Base-by-base conservation (phyloP, 2,797 vertebrate species). In the Acanthurus lineatus region DNA sequence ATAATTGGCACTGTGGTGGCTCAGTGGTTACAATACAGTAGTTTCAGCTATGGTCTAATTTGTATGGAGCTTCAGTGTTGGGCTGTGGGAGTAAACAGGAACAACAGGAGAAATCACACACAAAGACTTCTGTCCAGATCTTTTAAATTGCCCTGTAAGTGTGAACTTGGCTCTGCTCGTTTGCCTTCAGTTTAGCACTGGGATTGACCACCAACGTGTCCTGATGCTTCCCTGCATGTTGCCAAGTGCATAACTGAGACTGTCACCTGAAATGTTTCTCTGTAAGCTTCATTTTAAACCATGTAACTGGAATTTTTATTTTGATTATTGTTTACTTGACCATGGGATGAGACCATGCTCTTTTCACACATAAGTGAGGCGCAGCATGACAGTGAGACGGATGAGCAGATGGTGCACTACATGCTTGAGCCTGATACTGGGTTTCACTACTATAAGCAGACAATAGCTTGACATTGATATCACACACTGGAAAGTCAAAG, bases 191-290 rank as follows among this genome's bases (percentile, higher is more conserved):
- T 64, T 61, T 28, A 53, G 15, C 45, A 11, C 28, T 54, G 28
- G 49, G 58, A 67, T 54, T 57, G 52, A 52, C 57, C 72, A 16
- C 22, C 51, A 4, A 35, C 51, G 6, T 42, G 57, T 56, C 47
- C 15, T 0, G 22, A 19, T 62, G 56, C 56, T 66, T 45, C 11
- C 25, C 28, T 53, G 67, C 25, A 32, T 19, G n/a, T 14, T 20
- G 40, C 62, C 6, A 35, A 35, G 8, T 57, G 65, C 69, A 77
- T 64, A 32, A 65, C 73, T 74, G 62, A 58, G 62, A 77, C 1
- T 32, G 28, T 32, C 28, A 32, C 28, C 28, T 32, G 28, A 32
- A 32, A 32, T 32, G 28, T 32, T 32, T 32, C 28, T 32, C 28
- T 3, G 28, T 32, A 32, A 32, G 28, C 28, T 32, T 32, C 28